Percentiles rank a stretch among this genome's conserved stretches.
Conservation (phyloP, 2,797 vertebrate species). For the Pseudocheirus occidentalis region DNA sequence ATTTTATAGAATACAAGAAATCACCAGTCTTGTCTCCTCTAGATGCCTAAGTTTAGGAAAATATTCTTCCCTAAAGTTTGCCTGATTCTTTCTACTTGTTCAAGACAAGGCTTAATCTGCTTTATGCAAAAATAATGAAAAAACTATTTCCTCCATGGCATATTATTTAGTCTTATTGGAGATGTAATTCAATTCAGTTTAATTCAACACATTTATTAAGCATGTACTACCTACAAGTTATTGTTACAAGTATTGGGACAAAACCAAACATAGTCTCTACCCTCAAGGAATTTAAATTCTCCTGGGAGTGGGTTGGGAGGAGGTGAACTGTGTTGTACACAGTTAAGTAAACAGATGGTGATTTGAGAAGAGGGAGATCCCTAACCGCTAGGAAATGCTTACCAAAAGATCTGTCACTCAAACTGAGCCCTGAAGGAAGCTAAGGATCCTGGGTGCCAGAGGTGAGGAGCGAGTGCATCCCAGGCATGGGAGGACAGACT, state of each 20-base stretch:
- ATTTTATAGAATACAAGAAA: neutral
- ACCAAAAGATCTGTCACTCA: fast-evolving
- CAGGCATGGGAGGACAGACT: neutral
- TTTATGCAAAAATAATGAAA: neutral
- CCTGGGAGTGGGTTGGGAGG: neutral
- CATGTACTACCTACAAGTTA: no score
- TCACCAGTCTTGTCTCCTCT: neutral
- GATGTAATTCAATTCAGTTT: neutral
- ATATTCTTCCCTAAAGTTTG: neutral
- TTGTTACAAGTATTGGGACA: neutral
- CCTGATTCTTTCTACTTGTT: neutral
- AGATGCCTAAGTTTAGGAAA: neutral
- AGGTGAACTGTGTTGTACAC: neutral
- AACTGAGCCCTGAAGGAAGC: neutral
- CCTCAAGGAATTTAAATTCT: neutral
- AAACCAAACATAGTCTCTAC: neutral
- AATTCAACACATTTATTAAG: neutral
- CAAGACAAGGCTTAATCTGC: neutral
- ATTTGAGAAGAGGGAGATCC: neutral
- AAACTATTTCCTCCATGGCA: neutral
- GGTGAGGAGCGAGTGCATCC: neutral
- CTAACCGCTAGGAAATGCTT: neutral
- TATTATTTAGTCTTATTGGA: neutral
- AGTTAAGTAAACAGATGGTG: neutral
- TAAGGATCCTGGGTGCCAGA: neutral